Conservation (phyloP, 2,888 invertebrate genomes). For the Nomada ferruginata region DNA sequence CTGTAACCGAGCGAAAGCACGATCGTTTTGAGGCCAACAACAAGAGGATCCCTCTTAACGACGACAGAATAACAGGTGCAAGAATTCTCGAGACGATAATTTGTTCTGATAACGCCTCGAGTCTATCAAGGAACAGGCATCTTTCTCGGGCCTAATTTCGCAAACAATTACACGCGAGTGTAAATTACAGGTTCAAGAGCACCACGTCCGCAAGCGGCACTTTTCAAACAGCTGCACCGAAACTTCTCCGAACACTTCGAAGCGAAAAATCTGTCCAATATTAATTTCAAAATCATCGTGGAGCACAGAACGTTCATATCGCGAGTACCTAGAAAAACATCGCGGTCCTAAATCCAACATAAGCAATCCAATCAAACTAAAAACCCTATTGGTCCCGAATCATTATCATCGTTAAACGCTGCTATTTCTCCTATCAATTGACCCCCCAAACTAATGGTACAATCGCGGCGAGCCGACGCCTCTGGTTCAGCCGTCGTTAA, state of each 20-base stretch:
- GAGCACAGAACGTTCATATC: neutral
- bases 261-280: neutral
- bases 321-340: neutral
- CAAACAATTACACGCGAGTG: constrained; percentile 32
- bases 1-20: too few relatives aligned
- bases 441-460: constrained; percentile 14
- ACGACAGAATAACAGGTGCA: neutral
- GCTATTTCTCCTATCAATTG: neutral
- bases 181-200: constrained; percentile 11
- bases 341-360: neutral
- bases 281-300: neutral
- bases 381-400: neutral
- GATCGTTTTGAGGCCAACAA: neutral
- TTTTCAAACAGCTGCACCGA: neutral
- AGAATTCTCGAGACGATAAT: constrained; percentile 1
- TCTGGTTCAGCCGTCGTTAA: neutral
- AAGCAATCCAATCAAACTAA: neutral
- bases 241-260: neutral
- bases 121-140: constrained; percentile 8
- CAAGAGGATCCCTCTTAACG: neutral
- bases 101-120: neutral
- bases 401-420: neutral
- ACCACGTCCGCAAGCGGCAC: neutral
- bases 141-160: constrained; percentile 19
- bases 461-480: neutral